Percentiles rank a stretch among this genome's conserved stretches.
phyloP scores from a whole-genome alignment of 37 sponge, comb jelly and placozoan species.

The Ephydatia muelleri region DNA sequence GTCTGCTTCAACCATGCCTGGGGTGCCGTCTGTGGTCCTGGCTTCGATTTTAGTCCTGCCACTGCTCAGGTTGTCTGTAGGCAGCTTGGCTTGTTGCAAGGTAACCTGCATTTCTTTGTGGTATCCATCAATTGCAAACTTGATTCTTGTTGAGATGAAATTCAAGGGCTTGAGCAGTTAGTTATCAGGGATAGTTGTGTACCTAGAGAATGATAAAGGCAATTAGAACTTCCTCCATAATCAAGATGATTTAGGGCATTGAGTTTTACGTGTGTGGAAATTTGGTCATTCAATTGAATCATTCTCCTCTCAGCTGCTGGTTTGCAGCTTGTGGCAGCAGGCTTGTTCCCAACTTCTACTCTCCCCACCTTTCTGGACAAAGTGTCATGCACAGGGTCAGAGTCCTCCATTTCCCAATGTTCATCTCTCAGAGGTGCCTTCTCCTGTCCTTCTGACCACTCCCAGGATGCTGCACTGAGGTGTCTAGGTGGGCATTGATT shows the following conservation, averaged over 20 bases:
- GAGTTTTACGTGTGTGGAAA: too few species aligned
- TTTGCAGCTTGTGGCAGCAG: not conserved
- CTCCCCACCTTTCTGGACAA: not conserved
- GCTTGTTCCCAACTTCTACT: not conserved
- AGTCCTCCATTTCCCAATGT: not conserved
- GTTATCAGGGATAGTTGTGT: too few species aligned
- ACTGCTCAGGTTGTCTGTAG: not conserved
- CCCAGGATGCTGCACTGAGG: not conserved
- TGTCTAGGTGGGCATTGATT: not conserved
- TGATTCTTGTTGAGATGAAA: too few species aligned
- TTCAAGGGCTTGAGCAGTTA: too few species aligned
- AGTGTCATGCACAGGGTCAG: not conserved
- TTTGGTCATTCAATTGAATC: too few species aligned
- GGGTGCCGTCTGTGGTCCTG: not conserved
- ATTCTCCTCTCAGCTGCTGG: not conserved
- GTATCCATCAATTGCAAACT: too few species aligned
- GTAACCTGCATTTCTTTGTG: not conserved
- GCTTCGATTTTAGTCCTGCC: not conserved
- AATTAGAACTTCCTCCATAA: too few species aligned
- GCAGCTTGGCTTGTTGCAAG: not conserved
- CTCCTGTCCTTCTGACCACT: not conserved
- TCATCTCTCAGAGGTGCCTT: not conserved
- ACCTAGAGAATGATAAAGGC: too few species aligned
- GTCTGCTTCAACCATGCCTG: not conserved
- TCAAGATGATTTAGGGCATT: too few species aligned